These are phyloP conservation scores for Drosophila virilis DNA, from an alignment of 1,140 invertebrate species.

Conservation along the genomic window DNA sequence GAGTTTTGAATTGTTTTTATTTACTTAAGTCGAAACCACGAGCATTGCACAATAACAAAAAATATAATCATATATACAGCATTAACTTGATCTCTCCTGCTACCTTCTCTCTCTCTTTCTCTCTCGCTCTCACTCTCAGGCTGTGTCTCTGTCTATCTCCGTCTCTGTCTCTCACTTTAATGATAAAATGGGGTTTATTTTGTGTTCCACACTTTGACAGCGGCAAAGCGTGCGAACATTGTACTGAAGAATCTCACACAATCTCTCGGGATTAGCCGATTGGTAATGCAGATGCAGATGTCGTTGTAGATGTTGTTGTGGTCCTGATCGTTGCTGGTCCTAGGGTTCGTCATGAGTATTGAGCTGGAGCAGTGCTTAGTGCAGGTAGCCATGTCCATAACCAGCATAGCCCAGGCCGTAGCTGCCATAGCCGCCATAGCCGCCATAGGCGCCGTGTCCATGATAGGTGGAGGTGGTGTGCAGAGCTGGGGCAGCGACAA, in stretches of 20 bases:
- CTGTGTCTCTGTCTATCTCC: conserved; percentile 3
- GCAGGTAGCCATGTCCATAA: conserved; percentile 67
- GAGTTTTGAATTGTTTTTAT: conserved; percentile 58
- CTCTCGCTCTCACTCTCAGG: conserved; percentile 34
- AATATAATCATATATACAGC: conserved; percentile 54
- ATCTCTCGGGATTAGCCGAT: conserved; percentile 26
- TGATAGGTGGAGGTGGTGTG: conserved; percentile 79
- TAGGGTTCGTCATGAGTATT: conserved; percentile 50
- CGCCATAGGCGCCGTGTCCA: conserved; percentile 43
- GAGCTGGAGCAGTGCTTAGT: conserved; percentile 39
- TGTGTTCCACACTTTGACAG: conserved; percentile 59
- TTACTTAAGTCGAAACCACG: conserved; percentile 65
- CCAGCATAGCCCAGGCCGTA: conserved; percentile 63
- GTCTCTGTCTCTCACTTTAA: conserved; percentile 31
- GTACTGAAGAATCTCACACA: conserved; percentile 37
- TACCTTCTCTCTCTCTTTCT: conserved; percentile 55
- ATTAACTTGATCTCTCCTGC: conserved; percentile 57
- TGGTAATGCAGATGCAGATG: conserved; percentile 1
- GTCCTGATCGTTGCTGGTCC: conserved; percentile 12
- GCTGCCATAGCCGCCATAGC: conserved; percentile 39
- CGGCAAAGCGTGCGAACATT: conserved; percentile 60
- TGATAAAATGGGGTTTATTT: not conserved
- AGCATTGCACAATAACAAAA: conserved; percentile 55
- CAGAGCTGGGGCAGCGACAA: conserved; percentile 73
- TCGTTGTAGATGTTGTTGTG: conserved; percentile 9